These are phyloP conservation scores for Cheirogaleus major DNA, from an alignment of 2,797 vertebrate species.

Conservation along the genomic window DNA sequence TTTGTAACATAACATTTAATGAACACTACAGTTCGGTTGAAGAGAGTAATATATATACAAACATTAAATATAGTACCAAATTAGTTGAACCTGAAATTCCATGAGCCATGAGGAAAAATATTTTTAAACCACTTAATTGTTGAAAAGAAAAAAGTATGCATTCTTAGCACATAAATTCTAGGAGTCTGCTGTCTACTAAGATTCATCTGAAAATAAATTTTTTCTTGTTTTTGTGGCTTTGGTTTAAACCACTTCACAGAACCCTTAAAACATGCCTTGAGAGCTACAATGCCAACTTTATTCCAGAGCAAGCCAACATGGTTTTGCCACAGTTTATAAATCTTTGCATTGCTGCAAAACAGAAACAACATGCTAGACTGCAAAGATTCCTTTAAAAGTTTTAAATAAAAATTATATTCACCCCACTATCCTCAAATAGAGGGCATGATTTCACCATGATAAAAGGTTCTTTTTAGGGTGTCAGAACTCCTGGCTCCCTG, in stretches of 20 bases:
- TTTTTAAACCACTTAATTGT: slow-evolving; percentile 51
- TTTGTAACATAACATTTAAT: neutral
- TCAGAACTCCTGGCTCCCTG: neutral
- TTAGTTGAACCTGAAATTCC: slow-evolving; percentile 36
- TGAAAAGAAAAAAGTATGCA: neutral
- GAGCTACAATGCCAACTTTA: slow-evolving; percentile 26
- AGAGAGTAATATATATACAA: neutral
- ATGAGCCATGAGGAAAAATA: neutral
- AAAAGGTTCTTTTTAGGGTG: neutral
- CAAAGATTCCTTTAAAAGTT: slow-evolving; percentile 20
- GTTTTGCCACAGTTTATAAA: slow-evolving; percentile 47
- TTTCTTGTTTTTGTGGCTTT: slow-evolving; percentile 49
- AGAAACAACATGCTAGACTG: neutral
- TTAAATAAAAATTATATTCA: slow-evolving; percentile 26
- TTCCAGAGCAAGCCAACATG: neutral
- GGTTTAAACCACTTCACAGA: slow-evolving; percentile 59
- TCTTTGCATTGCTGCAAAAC: neutral
- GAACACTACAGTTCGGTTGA: neutral
- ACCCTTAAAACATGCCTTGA: neutral
- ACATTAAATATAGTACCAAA: neutral
- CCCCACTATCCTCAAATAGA: neutral
- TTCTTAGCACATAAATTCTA: slow-evolving; percentile 42
- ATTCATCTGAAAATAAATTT: slow-evolving; percentile 55
- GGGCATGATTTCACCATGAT: neutral
- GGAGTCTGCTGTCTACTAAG: neutral